Base-by-base conservation (phyloP, 1,140 invertebrate genomes). In the Diabrotica virgifera region DNA sequence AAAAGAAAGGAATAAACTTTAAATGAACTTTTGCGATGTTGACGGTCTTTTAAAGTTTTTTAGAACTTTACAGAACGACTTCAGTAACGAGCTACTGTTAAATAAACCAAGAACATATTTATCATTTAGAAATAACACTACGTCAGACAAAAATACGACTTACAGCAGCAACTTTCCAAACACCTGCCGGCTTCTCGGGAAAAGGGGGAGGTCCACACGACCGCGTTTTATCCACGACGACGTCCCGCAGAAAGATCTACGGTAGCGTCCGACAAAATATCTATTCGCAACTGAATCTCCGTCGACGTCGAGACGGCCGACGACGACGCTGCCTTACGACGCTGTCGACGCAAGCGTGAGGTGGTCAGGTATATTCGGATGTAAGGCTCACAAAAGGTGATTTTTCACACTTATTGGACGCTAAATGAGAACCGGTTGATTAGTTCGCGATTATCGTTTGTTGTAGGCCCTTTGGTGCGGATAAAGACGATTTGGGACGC, bases 331-430 rank as follows among this genome's bases (percentile, higher is more conserved):
- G 35, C 55, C 24, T 10, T 10, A 7, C 55, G 9, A 10, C 8
- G 8, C 6, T 8, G 6, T 57, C 9, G 24, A 57, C 55, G 55
- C 55, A 57, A 57, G 55, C 55, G 55, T 57, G 24, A n/a, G 55
- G 11, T 57, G 55, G 36, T 36, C 55, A 57, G 55, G 35, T 57
- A 46, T 46, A 46, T 46, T 46, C 40, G 40, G 8, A 46, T 46
- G 40, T 46, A 46, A 46, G 8, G n/a, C 40, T 46, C 5, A 46
- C 40, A 46, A 46, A 46, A 46, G 40, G 40, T 46, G 40, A 46
- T n/a, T 46, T 46, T 46, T 46, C 8, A 46, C n/a, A 24, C 24
- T 24, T 24, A 24, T 24, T 24, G 24, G 24, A 24, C 24, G 24
- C 24, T 24, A 24, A 24, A 24, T 24, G 24, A 24, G 24, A 24